Base-by-base conservation (phyloP, 2,888 invertebrate species). In the Tipula unca region DNA sequence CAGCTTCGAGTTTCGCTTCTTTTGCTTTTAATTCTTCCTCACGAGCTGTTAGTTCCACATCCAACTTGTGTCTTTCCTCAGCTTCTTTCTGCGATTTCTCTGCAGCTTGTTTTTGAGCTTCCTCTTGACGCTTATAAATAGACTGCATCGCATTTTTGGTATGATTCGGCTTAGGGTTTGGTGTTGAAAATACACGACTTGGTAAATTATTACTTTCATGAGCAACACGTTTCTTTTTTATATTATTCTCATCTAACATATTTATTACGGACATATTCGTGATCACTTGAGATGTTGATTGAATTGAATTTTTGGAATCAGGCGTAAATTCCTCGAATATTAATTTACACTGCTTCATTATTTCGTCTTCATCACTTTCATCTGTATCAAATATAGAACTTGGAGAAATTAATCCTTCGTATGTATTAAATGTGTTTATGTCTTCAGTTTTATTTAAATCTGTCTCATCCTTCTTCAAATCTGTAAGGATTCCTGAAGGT, bases 331-430 rank as follows among this genome's bases (percentile, higher is more conserved):
- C 96, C 90, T 96, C 95, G 91, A 96, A 97, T 88, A 97, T 97
- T 91, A 93, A 94, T 89, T 95, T 94, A 90, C 97, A 97, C 90
- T 97, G 96, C 88, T 95, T 94, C 88, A 95, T 94, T 86, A 96
- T 94, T 87, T 95, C 94, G 87, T 94, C 94, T 87, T 94, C 94
- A 89, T 94, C 94, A 32, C 87, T 86, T 29, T 85, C 85, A 20
- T 85, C 86, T 17, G 89, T 88, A 10, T 88, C 88, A 86, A 88
- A 88, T 14, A 88, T 82, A 29, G 88, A 88, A 10, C 86, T 82
- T 2, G 87, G 86, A 86, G 87, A 39, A 87, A 87, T 35, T 86
- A 87, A 6, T 86, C 89, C 90, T 69, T 90, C 90, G 88, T 91
- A 91, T 88, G 91, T 91, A 86, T 90, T 90, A 17, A 54, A 54